These are phyloP conservation scores for Spermophilus dauricus DNA, from an alignment of 2,113 vertebrate genomes.

Conservation along the genomic window DNA sequence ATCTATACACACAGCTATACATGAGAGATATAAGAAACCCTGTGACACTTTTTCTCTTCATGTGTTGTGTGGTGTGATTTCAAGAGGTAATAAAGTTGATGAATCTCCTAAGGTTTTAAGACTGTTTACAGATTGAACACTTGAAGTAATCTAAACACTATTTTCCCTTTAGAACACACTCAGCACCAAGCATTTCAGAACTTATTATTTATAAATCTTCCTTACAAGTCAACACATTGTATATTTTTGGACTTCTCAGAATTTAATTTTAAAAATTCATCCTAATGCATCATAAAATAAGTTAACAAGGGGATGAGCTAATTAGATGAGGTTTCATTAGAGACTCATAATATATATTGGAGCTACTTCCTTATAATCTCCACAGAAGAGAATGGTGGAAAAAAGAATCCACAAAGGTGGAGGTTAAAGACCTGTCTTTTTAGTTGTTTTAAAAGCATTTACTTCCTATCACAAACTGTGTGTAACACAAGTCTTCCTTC, in stretches of 20 bases:
- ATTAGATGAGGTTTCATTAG: constrained; percentile 76
- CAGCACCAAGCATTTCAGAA: not conserved
- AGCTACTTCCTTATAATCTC: constrained; percentile 78
- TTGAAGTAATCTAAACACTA: constrained; percentile 10
- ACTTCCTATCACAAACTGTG: constrained; percentile 91
- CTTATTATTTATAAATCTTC: not conserved
- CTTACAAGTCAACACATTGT: not conserved
- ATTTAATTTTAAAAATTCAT: constrained; percentile 54
- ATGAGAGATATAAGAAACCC: not conserved
- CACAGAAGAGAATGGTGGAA: constrained; percentile 87
- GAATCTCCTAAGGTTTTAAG: constrained; percentile 11
- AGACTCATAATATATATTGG: constrained; percentile 76
- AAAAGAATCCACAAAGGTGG: constrained; percentile 86
- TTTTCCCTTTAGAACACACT: not conserved
- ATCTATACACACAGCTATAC: not conserved
- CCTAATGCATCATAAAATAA: constrained; percentile 61
- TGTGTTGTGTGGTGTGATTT: not conserved
- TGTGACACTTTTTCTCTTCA: not conserved
- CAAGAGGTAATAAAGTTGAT: constrained; percentile 6
- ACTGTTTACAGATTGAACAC: not conserved
- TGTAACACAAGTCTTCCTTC: constrained; percentile 89
- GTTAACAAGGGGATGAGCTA: constrained; percentile 77
- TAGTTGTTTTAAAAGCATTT: constrained; percentile 91
- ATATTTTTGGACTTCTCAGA: not conserved
- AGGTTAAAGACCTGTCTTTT: constrained; percentile 90